Percentiles rank a stretch among this genome's conserved stretches.
Evolutionary conservation across 1,140 invertebrate species (phyloP).

Genomic region (Aphidius ervi): DNA sequence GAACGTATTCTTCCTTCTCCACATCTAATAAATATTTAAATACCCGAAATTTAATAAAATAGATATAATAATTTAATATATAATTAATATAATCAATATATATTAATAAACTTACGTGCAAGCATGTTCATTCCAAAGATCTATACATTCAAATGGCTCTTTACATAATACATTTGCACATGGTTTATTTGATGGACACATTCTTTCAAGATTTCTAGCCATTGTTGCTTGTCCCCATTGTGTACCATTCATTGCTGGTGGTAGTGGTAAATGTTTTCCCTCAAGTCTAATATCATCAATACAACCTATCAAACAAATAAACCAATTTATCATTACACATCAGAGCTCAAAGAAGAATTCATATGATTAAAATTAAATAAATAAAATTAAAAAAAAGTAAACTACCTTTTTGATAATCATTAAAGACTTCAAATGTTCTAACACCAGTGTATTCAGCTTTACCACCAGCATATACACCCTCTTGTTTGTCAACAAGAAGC

Average conservation of each 20-base stretch:
- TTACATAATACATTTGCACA: constrained; percentile 88
- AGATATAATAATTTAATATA: not conserved
- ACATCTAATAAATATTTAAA: constrained; percentile 60
- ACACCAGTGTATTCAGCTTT: constrained; percentile 93
- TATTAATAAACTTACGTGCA: constrained; percentile 80
- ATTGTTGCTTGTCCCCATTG: constrained; percentile 93
- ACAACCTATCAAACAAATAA: constrained; percentile 59
- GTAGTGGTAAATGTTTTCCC: constrained; percentile 85
- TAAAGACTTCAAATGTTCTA: constrained; percentile 87
- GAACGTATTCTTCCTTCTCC: constrained; percentile 86
- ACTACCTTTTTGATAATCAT: constrained; percentile 88
- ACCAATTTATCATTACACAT: constrained; percentile 5
- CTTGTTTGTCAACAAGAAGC: constrained; percentile 88
- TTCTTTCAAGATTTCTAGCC: constrained; percentile 82
- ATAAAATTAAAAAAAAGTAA: constrained; percentile 11
- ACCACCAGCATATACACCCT: constrained; percentile 90
- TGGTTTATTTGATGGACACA: constrained; percentile 90
- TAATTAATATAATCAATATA: not conserved
- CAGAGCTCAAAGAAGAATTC: not conserved
- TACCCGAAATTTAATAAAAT: not conserved
- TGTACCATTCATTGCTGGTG: constrained; percentile 88
- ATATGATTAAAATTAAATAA: not conserved
- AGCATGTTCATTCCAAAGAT: constrained; percentile 94
- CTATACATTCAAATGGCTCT: constrained; percentile 91
- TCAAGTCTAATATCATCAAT: constrained; percentile 83